phyloP scores from a whole-genome alignment of 1,140 invertebrate genomes.

The Cyphomyrmex costatus region DNA sequence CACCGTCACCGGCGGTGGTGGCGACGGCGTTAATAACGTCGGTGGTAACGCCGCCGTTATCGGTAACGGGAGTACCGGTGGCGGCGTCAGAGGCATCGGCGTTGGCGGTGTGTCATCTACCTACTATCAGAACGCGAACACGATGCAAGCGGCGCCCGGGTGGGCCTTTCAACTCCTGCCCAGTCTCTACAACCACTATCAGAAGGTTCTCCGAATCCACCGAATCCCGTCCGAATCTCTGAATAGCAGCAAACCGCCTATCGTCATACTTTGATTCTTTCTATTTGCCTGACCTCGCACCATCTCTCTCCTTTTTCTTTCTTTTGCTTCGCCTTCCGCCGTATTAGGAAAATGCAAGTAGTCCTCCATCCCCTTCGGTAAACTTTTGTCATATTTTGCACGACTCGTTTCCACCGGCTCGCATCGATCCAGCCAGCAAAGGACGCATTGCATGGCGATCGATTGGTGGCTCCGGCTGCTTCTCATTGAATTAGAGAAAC shows the following conservation, averaged over 20 bases:
- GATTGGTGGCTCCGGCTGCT: neutral
- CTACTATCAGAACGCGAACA: conserved; percentile 83
- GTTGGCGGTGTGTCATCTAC: conserved; percentile 61
- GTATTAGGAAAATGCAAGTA: conserved; percentile 26
- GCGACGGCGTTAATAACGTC: conserved; percentile 16
- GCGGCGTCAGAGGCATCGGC: conserved; percentile 6
- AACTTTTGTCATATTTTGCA: conserved; percentile 31
- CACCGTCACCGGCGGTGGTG: conserved; percentile 26
- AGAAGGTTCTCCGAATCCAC: conserved; percentile 90
- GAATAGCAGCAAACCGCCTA: conserved; percentile 28
- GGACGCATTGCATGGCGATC: conserved; percentile 2
- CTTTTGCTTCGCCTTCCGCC: neutral
- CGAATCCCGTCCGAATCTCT: conserved; percentile 25
- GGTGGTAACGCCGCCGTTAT: conserved; percentile 18
- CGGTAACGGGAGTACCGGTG: conserved; percentile 16
- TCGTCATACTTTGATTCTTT: conserved; percentile 27
- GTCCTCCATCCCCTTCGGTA: neutral
- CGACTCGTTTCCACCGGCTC: conserved; percentile 15
- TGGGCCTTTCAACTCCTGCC: conserved; percentile 95
- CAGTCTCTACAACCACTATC: conserved; percentile 92
- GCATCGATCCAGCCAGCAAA: conserved; percentile 34
- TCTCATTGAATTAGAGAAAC: conserved; percentile 21
- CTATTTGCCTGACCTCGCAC: conserved; percentile 17
- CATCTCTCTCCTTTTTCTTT: conserved; percentile 12
- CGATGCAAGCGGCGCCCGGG: conserved; percentile 88